Conservation (phyloP, 2,888 invertebrate genomes). For the Drosophila cracens region DNA sequence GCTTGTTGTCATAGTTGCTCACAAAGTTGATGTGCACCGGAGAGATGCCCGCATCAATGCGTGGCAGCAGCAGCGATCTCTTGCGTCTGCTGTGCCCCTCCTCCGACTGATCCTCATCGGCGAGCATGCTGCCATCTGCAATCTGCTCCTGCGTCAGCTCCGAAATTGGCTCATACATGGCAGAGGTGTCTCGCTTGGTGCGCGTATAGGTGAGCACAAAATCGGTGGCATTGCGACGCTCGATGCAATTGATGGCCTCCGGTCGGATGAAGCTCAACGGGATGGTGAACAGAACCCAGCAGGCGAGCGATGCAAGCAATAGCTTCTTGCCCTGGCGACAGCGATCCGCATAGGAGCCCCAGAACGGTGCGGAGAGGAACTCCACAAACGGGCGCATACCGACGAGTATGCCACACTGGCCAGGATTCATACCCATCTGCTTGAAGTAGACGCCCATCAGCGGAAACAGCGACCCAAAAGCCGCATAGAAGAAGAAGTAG, state of each 20-base stretch:
- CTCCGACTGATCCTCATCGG: conserved; percentile 42
- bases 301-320: conserved; percentile 94
- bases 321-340: conserved; percentile 90
- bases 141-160: conserved; percentile 22
- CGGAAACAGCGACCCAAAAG: conserved; percentile 99
- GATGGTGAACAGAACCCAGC: conserved; percentile 98
- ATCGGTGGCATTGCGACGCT: conserved; percentile 87
- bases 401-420: conserved; percentile 96
- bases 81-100: conserved; percentile 72
- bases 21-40: conserved; percentile 92
- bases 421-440: conserved; percentile 99
- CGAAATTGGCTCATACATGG: conserved; percentile 52
- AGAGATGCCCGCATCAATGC: conserved; percentile 85
- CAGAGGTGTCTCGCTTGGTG: conserved; percentile 85
- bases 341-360: conserved; percentile 97
- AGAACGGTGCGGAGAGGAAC: conserved; percentile 98
- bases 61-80: conserved; percentile 78
- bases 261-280: conserved; percentile 98
- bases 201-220: conserved; percentile 86
- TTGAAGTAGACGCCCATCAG: conserved; percentile 99
- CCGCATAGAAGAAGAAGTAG: conserved; percentile 99
- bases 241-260: conserved; percentile 95
- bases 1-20: conserved; percentile 89
- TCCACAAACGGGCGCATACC: conserved; percentile 98
- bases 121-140: conserved; percentile 18